Evolutionary conservation across 2,888 invertebrate species (phyloP), one percentile per base, ranked within the genome.

Genomic region (Leucophora obtusa): DNA sequence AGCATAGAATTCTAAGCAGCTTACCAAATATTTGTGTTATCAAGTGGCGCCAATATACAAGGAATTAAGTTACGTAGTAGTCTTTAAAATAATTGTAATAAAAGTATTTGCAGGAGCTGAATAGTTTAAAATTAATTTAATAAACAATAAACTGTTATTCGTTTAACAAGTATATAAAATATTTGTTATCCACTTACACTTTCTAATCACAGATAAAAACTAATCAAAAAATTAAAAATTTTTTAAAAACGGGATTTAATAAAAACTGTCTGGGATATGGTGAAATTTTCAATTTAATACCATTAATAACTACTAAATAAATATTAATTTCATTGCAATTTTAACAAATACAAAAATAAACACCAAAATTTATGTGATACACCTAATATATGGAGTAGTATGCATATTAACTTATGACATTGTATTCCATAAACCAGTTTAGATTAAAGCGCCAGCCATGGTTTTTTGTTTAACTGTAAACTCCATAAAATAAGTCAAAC

Each of bases 401-500:
- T 47, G 43, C n/a, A 47, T 14, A 15, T 66, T 43, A 43, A 59
- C 47, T 59, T 51, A 21, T 70, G 59, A 51, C 59, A 70, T 70
- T 70, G 21, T 50, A 33, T 47, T n/a, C 5, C 24, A 53, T 28
- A 17, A 68, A 68, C 66, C 18, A 71, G 71, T 62, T 71, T 71
- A 63, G 53, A 6, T 43, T 43, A 71, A 43, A 71, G 71, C 47
- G 62, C 54, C 62, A 71, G 28, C 2, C 17, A 18, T 33, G 10
- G 24, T 38, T 35, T 65, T 54, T 53, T 7, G 1, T 28, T 7
- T 68, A 43, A 54, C 15, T 56, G 15, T 56, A 28, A 56, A 24
- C 47, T 35, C 5, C 62, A 72, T 54, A 28, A 72, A 72, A 63
- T 54, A 62, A 71, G 28, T 54, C 53, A 62, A 50, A 72, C 54